A percentile compares a stretch with the other conserved stretches of the same genome.
Evolutionary conservation across 2,113 vertebrate species (phyloP).

Genomic region (Xenotilapia leptura): DNA sequence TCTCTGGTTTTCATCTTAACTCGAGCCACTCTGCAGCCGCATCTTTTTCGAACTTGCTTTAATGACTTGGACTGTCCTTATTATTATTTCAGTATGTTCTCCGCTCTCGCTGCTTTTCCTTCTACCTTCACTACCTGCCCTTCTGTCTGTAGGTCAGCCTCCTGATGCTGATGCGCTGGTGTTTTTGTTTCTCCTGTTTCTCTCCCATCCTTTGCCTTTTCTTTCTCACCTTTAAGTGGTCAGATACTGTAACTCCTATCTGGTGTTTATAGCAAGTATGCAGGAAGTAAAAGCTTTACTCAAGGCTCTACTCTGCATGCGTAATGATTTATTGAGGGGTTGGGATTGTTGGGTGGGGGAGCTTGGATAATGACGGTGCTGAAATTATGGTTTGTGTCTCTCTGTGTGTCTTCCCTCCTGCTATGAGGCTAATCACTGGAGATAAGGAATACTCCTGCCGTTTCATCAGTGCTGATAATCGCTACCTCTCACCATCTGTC

Average conservation of each 20-base stretch:
- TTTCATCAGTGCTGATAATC: slow-evolving; percentile 32
- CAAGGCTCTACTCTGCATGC: background rate
- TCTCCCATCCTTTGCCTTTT: background rate
- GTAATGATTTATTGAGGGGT: slow-evolving; percentile 3
- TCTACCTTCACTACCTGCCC: background rate
- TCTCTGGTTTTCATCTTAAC: background rate
- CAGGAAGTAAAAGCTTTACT: background rate
- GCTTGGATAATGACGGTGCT: background rate
- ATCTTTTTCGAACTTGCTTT: background rate
- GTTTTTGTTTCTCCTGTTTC: background rate
- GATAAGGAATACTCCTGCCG: slow-evolving; percentile 17
- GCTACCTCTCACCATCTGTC: slow-evolving; percentile 40
- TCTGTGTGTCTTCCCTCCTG: slow-evolving; percentile 29
- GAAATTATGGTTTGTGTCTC: background rate
- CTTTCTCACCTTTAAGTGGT: background rate
- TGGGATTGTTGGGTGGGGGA: background rate
- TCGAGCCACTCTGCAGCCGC: background rate
- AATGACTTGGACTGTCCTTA: background rate
- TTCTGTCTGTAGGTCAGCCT: background rate
- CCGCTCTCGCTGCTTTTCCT: background rate
- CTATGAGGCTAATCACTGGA: slow-evolving; percentile 33
- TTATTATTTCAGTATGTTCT: background rate
- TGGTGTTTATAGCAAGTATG: background rate
- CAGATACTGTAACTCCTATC: background rate
- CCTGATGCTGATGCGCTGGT: background rate